Conservation (phyloP, 2,797 vertebrate species). For the Crotalus adamanteus region DNA sequence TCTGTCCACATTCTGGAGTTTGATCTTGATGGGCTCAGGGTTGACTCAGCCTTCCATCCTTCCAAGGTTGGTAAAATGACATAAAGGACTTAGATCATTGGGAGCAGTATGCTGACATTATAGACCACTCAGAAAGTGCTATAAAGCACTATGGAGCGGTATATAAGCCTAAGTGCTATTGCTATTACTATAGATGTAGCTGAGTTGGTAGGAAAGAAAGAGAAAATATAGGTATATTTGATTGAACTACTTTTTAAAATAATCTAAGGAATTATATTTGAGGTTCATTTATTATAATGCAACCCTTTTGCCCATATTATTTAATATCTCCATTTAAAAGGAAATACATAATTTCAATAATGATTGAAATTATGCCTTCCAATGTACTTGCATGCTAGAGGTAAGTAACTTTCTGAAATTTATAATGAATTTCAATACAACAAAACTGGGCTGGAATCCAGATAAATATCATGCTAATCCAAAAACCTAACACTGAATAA, state of each 20-base stretch:
- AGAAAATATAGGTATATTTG: neutral
- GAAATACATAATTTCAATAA: conserved; percentile 18
- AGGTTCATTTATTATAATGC: conserved; percentile 28
- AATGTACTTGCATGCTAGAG: conserved; percentile 41
- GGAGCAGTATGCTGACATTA: no score
- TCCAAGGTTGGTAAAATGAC: no score
- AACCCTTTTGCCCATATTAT: conserved; percentile 37
- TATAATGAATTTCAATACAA: conserved; percentile 41
- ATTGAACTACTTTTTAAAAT: conserved; percentile 12
- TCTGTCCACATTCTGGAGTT: no score
- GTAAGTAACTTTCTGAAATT: conserved; percentile 48
- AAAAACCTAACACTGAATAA: conserved; percentile 41
- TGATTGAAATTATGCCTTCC: conserved; percentile 47
- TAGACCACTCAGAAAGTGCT: no score
- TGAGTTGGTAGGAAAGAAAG: neutral
- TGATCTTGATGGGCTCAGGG: no score
- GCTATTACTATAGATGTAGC: neutral
- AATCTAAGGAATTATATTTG: conserved; percentile 23
- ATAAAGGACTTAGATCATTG: no score
- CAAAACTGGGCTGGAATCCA: conserved; percentile 35
- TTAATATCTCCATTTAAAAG: conserved; percentile 44
- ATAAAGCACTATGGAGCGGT: no score
- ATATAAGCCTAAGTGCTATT: no score
- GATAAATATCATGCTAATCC: conserved; percentile 42
- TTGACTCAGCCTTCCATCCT: no score